Conservation (phyloP, 2,113 vertebrate species). For the Oenanthe melanoleuca region DNA sequence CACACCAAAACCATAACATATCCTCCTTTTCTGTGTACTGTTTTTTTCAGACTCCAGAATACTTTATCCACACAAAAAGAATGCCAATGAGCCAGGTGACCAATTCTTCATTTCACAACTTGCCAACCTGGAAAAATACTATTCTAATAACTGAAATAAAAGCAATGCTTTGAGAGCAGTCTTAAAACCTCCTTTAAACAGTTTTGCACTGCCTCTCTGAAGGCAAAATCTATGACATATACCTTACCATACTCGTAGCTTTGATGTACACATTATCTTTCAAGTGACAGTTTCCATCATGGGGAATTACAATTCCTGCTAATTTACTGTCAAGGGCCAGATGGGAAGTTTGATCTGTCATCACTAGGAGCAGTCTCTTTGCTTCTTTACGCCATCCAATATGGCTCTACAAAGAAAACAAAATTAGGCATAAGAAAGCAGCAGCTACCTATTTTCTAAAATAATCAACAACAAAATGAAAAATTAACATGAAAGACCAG, state of each 20-base stretch:
- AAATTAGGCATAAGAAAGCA: background rate
- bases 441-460: background rate
- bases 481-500: background rate
- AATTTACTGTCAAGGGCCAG: conserved; percentile 95
- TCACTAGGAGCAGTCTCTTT: conserved; percentile 91
- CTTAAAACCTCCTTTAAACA: background rate
- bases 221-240: conserved; percentile 36
- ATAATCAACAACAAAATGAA: background rate
- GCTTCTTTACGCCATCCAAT: conserved; percentile 95
- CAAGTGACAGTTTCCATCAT: conserved; percentile 94
- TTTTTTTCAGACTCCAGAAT: background rate
- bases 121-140: background rate
- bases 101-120: background rate
- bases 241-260: conserved; percentile 90
- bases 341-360: conserved; percentile 98
- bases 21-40: background rate
- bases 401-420: conserved; percentile 78
- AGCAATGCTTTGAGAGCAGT: background rate
- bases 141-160: background rate
- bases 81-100: background rate
- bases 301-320: conserved; percentile 91
- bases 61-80: background rate
- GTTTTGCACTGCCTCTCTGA: background rate
- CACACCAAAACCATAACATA: background rate
- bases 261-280: conserved; percentile 89